A percentile compares a stretch with the other conserved stretches of the same genome.
phyloP scores from a whole-genome alignment of 2,797 vertebrate species.

The Caiman crocodilus region DNA sequence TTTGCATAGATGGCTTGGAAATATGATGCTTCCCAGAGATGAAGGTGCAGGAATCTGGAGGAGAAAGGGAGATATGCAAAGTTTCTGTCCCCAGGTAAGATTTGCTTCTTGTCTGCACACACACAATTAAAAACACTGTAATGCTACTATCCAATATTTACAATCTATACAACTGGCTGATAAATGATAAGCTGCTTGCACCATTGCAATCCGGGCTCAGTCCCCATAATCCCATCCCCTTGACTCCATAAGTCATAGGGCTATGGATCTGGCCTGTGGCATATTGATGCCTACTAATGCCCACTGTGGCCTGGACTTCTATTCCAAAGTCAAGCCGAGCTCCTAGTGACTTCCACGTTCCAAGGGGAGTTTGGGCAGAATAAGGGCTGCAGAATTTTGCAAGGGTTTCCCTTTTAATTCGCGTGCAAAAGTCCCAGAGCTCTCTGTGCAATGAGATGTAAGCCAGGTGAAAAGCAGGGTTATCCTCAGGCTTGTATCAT shows the following conservation, averaged over 20 bases:
- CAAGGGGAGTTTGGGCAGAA: not conserved
- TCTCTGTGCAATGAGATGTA: fast-evolving
- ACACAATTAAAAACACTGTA: conserved; percentile 17
- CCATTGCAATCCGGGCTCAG: fast-evolving
- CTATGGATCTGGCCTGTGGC: not conserved
- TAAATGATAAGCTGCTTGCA: not conserved
- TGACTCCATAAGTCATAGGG: not conserved
- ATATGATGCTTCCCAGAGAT: not conserved
- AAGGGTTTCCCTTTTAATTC: not conserved
- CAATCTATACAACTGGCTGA: not conserved
- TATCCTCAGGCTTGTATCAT: not conserved
- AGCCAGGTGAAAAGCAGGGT: fast-evolving
- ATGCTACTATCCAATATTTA: not conserved
- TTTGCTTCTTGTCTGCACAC: not conserved
- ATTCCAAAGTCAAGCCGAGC: not conserved
- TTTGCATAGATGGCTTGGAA: conserved; percentile 63
- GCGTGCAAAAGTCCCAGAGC: not conserved
- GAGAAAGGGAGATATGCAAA: not conserved
- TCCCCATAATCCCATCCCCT: not conserved
- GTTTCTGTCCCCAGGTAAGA: conserved; percentile 19
- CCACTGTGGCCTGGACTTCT: not conserved
- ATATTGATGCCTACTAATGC: not conserved
- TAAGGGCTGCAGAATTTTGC: fast-evolving
- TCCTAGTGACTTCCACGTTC: not conserved
- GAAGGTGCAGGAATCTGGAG: conserved; percentile 30